Evolutionary conservation across 1,140 invertebrate species (phyloP).

Genomic region (Lasioglossum albipes): DNA sequence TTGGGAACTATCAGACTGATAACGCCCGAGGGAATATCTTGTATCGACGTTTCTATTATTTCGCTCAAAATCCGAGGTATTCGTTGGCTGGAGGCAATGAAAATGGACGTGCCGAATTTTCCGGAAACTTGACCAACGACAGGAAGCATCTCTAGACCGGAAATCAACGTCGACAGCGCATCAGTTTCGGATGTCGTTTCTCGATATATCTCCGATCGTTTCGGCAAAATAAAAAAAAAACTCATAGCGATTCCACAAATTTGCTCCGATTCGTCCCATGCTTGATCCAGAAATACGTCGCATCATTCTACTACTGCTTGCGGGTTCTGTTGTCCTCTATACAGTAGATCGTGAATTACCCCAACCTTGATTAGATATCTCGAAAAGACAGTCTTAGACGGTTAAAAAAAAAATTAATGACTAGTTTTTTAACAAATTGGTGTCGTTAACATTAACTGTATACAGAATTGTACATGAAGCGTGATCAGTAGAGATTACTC

Average conservation of each 20-base stretch:
- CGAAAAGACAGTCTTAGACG: too few species aligned
- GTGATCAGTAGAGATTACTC: too few species aligned
- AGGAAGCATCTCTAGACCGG: conserved; percentile 21
- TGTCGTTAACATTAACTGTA: too few species aligned
- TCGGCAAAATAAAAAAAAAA: not conserved
- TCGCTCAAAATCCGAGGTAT: conserved; percentile 48
- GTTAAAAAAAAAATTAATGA: too few species aligned
- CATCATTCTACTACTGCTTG: not conserved
- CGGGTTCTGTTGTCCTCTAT: too few species aligned
- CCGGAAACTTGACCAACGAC: conserved; percentile 41
- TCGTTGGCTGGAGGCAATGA: conserved; percentile 36
- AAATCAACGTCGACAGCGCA: conserved; percentile 17
- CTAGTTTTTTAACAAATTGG: too few species aligned
- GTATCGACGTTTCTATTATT: conserved; percentile 60
- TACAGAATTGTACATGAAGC: too few species aligned
- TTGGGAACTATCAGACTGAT: conserved; percentile 11
- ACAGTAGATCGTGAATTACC: too few species aligned
- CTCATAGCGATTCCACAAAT: not conserved
- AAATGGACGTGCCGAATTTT: conserved; percentile 55
- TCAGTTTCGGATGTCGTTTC: conserved; percentile 43
- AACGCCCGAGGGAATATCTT: conserved; percentile 16
- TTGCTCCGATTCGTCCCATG: not conserved
- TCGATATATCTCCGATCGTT: conserved; percentile 12
- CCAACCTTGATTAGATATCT: too few species aligned
- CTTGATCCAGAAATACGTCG: not conserved